Evolutionary conservation across 2,888 invertebrate genomes (phyloP), one percentile per base, ranked within the genome.

Genomic region (Cerastoderma edule): DNA sequence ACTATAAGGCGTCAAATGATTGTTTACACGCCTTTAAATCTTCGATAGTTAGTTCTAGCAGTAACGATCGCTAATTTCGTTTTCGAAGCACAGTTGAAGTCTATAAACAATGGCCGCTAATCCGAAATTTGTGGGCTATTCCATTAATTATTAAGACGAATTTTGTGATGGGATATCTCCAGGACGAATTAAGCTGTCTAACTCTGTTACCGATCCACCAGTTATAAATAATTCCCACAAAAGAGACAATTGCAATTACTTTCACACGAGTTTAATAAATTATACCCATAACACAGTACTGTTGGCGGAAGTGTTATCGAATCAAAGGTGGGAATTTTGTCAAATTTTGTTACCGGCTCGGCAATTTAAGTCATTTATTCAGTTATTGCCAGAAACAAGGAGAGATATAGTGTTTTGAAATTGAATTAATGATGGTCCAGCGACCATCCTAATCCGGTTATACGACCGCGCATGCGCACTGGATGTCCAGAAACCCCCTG

Each of bases 191-290:
- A 85, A 85, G 83, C 82, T 82, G 80, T 78, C 77, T 85, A 87
- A 87, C 80, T 75, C 72, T 66, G 79, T 86, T 87, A 88, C 60
- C 60, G 56, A 72, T 78, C 80, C 79, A 78, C 83, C 76, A 79
- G 83, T 80, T 83, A 85, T 86, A 85, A 87, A 89, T 89, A 87
- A 87, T 85, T 84, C 83, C 77, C 70, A 83, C 81, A 87, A 86
- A 86, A 81, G 84, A 85, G 87, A 87, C 85, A 84, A 85, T 85
- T 83, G 85, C 88, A 86, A 87, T 88, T 87, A 87, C 87, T 88
- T 86, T 87, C 82, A 80, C 78, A 77, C 83, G 72, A 80, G 81
- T 80, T 80, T 83, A 85, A 85, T 87, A 86, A 83, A 87, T 88
- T 87, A 86, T 83, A 65, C 69, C 63, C 76, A 78, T 78, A 83